Percentiles rank a stretch among this genome's conserved stretches.
Conservation (phyloP, 2,113 vertebrate genomes). For the Gymnocephalus cernua region DNA sequence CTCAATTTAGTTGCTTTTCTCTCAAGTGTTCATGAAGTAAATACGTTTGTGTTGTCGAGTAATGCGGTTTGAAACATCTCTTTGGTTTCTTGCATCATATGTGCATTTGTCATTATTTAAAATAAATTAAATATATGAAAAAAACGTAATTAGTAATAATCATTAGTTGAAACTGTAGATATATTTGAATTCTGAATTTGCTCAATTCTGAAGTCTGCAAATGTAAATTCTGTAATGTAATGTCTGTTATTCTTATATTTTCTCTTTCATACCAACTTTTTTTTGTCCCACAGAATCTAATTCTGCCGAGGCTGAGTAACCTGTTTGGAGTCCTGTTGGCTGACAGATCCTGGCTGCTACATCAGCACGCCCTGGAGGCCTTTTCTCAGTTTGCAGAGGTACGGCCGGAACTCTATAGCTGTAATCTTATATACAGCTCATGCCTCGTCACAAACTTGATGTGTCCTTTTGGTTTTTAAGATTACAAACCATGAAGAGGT, state of each 20-base stretch:
- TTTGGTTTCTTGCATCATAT: not conserved
- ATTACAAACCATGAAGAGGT: constrained; percentile 92
- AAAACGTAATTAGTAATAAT: not conserved
- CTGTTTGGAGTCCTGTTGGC: constrained; percentile 88
- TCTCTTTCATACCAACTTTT: not conserved
- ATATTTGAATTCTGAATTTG: not conserved
- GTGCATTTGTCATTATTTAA: not conserved
- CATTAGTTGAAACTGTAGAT: not conserved
- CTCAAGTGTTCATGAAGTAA: no score
- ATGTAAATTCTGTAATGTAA: not conserved
- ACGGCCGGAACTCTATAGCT: not conserved
- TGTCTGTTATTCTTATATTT: not conserved
- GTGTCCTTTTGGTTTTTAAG: constrained; percentile 77
- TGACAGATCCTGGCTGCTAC: constrained; percentile 87
- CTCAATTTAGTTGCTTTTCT: not conserved
- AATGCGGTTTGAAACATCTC: not conserved
- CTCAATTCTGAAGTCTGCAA: not conserved
- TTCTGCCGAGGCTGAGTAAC: constrained; percentile 86
- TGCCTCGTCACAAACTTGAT: not conserved
- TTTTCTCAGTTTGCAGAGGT: constrained; percentile 96
- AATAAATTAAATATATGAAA: not conserved
- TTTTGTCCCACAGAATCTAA: constrained; percentile 81
- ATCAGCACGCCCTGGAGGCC: constrained; percentile 91
- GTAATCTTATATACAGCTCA: not conserved
- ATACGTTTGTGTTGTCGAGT: not conserved